These are phyloP conservation scores for Acrossocheilus wenchowensis DNA, from an alignment of 2,797 vertebrate genomes.

Conservation along the genomic window DNA sequence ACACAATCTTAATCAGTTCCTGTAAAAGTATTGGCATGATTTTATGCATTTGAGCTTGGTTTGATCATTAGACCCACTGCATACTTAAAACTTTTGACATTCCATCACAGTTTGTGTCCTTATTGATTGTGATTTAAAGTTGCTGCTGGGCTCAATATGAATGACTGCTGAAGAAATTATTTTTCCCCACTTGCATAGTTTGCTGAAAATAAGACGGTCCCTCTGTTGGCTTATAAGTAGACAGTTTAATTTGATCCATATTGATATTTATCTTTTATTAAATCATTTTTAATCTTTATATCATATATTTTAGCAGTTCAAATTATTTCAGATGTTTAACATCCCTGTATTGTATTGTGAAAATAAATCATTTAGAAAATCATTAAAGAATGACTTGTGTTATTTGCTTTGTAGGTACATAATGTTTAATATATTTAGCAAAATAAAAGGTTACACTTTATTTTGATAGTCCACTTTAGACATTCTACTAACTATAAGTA, in stretches of 20 bases:
- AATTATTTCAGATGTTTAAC: background rate
- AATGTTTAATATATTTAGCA: background rate
- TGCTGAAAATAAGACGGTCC: background rate
- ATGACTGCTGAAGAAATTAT: background rate
- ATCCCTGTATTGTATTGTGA: slow-evolving; percentile 3
- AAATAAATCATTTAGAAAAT: background rate
- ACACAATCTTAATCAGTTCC: slow-evolving; percentile 3
- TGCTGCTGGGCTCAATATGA: background rate
- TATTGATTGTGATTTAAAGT: background rate
- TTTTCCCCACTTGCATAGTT: background rate
- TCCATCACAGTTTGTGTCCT: background rate
- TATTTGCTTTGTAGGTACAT: background rate
- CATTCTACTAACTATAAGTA: no score
- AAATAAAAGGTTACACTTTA: background rate
- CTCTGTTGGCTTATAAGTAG: background rate
- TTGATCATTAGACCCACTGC: background rate
- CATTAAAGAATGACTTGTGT: background rate
- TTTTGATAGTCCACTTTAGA: no score
- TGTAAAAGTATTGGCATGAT: slow-evolving; percentile 5
- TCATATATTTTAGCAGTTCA: background rate
- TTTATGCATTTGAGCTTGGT: background rate
- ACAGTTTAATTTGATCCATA: background rate
- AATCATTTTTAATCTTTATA: background rate
- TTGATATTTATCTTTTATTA: background rate
- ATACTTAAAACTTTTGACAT: background rate